These are phyloP conservation scores for Diceros bicornis DNA, from an alignment of 2,797 vertebrate genomes.

Conservation along the genomic window DNA sequence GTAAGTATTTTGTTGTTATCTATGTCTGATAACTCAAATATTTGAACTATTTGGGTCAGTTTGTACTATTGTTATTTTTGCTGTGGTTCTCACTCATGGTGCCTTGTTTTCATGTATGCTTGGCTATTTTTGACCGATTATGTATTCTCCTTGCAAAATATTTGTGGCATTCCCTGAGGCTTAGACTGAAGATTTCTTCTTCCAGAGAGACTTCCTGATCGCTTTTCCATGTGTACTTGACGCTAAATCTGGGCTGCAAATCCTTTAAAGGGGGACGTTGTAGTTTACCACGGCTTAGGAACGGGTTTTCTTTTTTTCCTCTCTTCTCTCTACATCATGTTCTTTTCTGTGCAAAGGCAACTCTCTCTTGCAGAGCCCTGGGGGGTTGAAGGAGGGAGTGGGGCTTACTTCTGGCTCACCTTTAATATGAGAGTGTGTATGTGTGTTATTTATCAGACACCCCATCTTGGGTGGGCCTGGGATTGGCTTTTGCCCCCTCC, in stretches of 20 bases:
- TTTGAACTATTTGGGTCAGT: neutral
- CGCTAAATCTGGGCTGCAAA: neutral
- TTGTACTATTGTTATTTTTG: neutral
- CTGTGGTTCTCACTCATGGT: no score
- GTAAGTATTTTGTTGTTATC: neutral
- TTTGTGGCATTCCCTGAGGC: no score
- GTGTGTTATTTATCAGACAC: neutral
- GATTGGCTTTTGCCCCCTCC: neutral
- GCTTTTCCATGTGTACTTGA: neutral
- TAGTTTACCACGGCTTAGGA: neutral
- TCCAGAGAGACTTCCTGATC: no score
- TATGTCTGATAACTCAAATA: neutral
- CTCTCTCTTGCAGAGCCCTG: no score
- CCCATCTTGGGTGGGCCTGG: neutral
- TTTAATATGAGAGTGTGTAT: no score
- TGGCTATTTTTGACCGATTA: neutral
- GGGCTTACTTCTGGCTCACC: no score
- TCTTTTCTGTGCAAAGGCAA: neutral
- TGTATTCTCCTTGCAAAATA: neutral
- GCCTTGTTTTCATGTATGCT: neutral
- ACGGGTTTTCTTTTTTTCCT: neutral
- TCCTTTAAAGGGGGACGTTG: neutral
- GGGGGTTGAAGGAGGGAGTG: no score
- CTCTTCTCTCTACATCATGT: no score
- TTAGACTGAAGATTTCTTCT: no score